These are phyloP conservation scores for Eulimnadia texana DNA, from an alignment of 1,140 invertebrate species.

Conservation along the genomic window DNA sequence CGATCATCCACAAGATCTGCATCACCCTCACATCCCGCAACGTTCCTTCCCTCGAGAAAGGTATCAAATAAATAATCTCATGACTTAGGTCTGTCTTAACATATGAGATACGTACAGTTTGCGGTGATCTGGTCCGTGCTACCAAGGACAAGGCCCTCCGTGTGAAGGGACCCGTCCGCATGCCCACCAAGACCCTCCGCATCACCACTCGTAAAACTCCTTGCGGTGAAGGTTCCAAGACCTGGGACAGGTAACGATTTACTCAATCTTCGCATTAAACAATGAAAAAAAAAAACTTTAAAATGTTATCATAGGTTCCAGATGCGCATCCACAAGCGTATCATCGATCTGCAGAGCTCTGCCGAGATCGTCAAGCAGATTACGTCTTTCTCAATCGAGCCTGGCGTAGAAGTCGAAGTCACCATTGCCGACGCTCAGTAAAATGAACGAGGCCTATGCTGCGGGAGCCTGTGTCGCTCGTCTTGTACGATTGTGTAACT, in stretches of 20 bases:
- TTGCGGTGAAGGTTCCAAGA: slow-evolving; percentile 99
- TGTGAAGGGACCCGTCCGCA: slow-evolving; percentile 90
- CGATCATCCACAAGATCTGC: slow-evolving; percentile 80
- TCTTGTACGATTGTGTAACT: neutral
- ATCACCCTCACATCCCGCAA: slow-evolving; percentile 95
- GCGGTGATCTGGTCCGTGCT: slow-evolving; percentile 82
- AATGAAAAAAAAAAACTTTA: neutral
- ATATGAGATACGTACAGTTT: slow-evolving; percentile 45
- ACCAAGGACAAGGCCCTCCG: slow-evolving; percentile 93
- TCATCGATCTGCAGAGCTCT: slow-evolving; percentile 93
- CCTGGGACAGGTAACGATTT: slow-evolving; percentile 69
- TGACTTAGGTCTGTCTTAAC: neutral
- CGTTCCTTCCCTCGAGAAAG: slow-evolving; percentile 92
- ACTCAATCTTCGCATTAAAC: neutral
- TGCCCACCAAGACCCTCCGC: slow-evolving; percentile 86
- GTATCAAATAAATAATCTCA: slow-evolving; percentile 30
- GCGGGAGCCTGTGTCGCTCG: neutral
- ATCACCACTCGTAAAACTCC: slow-evolving; percentile 99
- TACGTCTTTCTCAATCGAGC: slow-evolving; percentile 97
- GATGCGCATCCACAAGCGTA: slow-evolving; percentile 97
- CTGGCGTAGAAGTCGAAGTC: slow-evolving; percentile 97
- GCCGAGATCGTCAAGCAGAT: slow-evolving; percentile 99
- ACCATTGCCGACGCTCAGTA: slow-evolving; percentile 81
- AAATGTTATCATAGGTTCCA: slow-evolving; percentile 42
- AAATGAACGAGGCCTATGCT: neutral